A percentile compares a stretch with the other conserved stretches of the same genome.
Evolutionary conservation across 2,797 vertebrate genomes (phyloP).

Genomic region (Diceros bicornis): DNA sequence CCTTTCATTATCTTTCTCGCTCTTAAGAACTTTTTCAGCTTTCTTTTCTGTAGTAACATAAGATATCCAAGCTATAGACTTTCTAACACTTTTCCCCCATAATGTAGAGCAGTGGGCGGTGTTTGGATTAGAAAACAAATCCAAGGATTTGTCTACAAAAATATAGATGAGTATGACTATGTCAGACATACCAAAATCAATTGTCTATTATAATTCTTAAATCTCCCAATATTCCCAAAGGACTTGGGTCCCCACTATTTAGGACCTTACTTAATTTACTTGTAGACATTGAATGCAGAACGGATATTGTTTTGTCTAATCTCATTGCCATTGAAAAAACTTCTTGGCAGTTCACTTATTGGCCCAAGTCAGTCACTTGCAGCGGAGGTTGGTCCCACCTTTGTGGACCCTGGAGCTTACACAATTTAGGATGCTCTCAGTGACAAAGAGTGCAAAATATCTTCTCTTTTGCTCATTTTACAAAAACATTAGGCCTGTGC

Average conservation of each 20-base stretch:
- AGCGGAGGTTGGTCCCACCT: neutral
- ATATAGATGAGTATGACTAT: neutral
- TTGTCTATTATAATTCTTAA: neutral
- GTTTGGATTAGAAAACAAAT: constrained; percentile 65
- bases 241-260: neutral
- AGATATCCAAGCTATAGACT: neutral
- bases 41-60: neutral
- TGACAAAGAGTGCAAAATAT: neutral
- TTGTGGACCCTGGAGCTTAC: no score
- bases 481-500: neutral
- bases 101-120: neutral
- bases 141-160: constrained; percentile 35
- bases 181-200: neutral
- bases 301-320: neutral
- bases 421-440: neutral
- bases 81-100: neutral
- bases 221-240: neutral
- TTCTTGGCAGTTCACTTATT: neutral
- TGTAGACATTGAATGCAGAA: neutral
- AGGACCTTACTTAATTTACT: neutral
- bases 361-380: no score
- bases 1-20: neutral
- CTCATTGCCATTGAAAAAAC: neutral
- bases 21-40: neutral
- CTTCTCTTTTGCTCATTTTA: neutral